Evolutionary conservation across 2,888 invertebrate genomes (phyloP).

Genomic region (Anoncus sp.): DNA sequence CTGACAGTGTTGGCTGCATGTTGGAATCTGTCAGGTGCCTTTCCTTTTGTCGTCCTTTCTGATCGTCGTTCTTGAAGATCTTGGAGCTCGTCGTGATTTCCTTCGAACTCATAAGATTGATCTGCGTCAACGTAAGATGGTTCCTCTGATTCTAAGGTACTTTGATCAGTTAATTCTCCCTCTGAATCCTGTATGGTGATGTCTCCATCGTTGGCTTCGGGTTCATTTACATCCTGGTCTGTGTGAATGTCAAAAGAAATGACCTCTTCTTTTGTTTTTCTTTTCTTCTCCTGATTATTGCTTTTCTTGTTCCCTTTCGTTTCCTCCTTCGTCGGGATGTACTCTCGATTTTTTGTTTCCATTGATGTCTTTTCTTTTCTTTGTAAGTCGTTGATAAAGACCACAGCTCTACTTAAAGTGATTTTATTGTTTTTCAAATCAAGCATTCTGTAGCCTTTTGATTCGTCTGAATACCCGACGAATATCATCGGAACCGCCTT

Average conservation of each 20-base stretch:
- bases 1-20: neutral
- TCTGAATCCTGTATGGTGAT: neutral
- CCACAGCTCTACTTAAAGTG: neutral
- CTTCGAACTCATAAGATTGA: neutral
- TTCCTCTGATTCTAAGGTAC: too few relatives aligned
- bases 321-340: neutral
- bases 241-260: neutral
- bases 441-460: slow-evolving; percentile 6
- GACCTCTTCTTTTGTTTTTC: neutral
- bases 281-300: neutral
- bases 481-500: slow-evolving; percentile 58
- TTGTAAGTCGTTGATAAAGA: neutral
- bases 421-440: neutral
- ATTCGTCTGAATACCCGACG: slow-evolving; percentile 49
- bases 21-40: slow-evolving; percentile 21
- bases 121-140: too few relatives aligned
- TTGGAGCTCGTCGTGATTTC: neutral
- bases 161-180: slow-evolving; percentile 3
- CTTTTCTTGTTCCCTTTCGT: slow-evolving; percentile 1
- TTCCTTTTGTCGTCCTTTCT: slow-evolving; percentile 18
- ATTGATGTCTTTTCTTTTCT: neutral
- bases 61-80: neutral
- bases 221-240: neutral
- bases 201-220: slow-evolving; percentile 1
- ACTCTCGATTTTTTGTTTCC: neutral